Evolutionary conservation across 2,888 invertebrate genomes (phyloP), one percentile per base, ranked within the genome.

Genomic region (Drosophila pullipes): DNA sequence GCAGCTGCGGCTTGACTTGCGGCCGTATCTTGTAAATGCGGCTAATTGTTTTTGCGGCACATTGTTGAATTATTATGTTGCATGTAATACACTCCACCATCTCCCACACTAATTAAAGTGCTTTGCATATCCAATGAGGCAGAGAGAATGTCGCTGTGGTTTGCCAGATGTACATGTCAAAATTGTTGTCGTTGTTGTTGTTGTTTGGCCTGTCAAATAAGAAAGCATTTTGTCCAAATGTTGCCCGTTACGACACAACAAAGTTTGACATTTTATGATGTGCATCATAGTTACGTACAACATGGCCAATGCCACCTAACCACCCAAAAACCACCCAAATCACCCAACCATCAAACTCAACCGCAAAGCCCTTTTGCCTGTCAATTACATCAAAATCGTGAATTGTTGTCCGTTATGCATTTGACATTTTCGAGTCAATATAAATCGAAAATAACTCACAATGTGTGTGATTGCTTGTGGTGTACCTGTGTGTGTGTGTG

Each of bases 361-460:
- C 73, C 69, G 54, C 68, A 69, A 69, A 69, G 60, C 73, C 66
- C 59, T 78, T 78, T 81, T 69, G 70, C 73, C 88, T 91, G 87
- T 88, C 91, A 88, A 88, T 87, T 87, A 87, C 87, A 87, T 87
- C 91, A 82, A 86, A 77, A 82, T 89, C 87, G 82, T 87, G 90
- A 89, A 91, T 84, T 84, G 85, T 89, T 66, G 57, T 79, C 82
- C 85, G 91, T 89, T 87, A 87, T 87, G 87, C 91, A 82, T 89
- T 87, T 87, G 87, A 87, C 87, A 91, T 87, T 91, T 91, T 87
- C 79, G 78, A 87, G 70, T 91, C 85, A 87, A 89, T 89, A 86
- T 91, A 84, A 84, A 90, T 67, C 85, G 83, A 83, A 86, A 81
- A 86, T 81, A 86, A 49, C 84, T 70, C 75, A 60, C 70, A 49